These are phyloP conservation scores for Papilio dardanus DNA, from an alignment of 1,140 invertebrate genomes.

Conservation along the genomic window DNA sequence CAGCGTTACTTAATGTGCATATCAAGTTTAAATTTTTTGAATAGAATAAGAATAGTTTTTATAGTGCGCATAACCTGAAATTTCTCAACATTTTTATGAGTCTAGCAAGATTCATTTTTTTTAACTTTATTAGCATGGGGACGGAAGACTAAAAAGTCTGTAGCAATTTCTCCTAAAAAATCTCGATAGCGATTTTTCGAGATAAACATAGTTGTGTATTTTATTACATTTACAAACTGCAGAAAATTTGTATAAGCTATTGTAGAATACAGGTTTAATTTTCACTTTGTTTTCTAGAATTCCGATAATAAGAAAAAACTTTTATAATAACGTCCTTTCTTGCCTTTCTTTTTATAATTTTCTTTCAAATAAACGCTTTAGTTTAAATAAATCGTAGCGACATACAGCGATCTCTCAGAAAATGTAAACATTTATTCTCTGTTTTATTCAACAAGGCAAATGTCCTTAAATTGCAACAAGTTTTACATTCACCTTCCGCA, in stretches of 20 bases:
- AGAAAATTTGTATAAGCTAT: not conserved
- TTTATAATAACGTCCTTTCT: not conserved
- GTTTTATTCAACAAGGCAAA: slow-evolving; percentile 36
- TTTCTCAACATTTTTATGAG: not conserved
- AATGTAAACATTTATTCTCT: slow-evolving; percentile 28
- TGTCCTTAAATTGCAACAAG: slow-evolving; percentile 37
- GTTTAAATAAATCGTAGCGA: slow-evolving; percentile 21
- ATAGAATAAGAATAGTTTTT: slow-evolving; percentile 19
- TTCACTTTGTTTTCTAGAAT: not conserved
- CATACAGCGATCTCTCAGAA: slow-evolving; percentile 9
- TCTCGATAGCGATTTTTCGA: not conserved
- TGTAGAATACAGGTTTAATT: not conserved
- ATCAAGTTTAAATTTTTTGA: slow-evolving; percentile 7
- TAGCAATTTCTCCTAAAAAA: not conserved
- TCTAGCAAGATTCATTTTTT: not conserved
- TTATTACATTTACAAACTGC: too few species aligned
- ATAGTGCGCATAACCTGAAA: not conserved
- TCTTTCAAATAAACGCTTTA: not conserved
- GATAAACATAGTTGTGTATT: not conserved
- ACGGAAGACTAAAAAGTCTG: not conserved
- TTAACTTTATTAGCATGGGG: not conserved
- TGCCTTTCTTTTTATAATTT: not conserved
- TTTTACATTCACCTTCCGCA: slow-evolving; percentile 33
- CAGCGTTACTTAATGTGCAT: not conserved
- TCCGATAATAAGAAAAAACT: not conserved